Evolutionary conservation across 2,797 vertebrate species (phyloP).

Genomic region (Ceyx erithaca): DNA sequence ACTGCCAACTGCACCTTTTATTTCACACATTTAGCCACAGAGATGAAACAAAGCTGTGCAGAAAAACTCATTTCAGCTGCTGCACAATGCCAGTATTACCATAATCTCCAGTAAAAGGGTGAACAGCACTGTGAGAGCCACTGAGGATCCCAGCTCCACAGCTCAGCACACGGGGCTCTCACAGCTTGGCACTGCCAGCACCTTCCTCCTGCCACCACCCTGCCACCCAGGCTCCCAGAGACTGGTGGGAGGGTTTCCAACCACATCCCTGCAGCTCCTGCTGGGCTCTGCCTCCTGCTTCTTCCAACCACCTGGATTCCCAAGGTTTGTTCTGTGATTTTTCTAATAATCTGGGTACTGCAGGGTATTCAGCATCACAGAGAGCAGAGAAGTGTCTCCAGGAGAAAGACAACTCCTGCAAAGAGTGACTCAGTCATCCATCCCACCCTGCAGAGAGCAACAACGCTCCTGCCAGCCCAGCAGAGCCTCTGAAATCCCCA

Average conservation of each 20-base stretch:
- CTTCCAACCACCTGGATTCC: background rate
- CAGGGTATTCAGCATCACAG: constrained; percentile 52
- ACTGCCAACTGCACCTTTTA: constrained; percentile 51
- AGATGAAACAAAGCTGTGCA: constrained; percentile 50
- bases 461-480: background rate
- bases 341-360: background rate
- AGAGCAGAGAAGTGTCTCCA: background rate
- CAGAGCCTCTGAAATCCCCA: constrained; percentile 2
- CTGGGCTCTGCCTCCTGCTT: background rate
- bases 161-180: background rate
- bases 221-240: background rate
- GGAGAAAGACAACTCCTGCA: constrained; percentile 36
- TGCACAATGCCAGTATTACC: constrained; percentile 43
- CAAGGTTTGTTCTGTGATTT: constrained; percentile 15
- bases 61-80: constrained; percentile 59
- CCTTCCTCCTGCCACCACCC: background rate
- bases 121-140: constrained; percentile 48
- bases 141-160: constrained; percentile 17
- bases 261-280: background rate
- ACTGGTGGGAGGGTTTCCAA: background rate
- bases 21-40: constrained; percentile 46
- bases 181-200: background rate
- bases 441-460: constrained; percentile 58
- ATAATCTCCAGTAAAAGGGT: constrained; percentile 51
- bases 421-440: constrained; percentile 26